Percentiles rank a stretch among this genome's conserved stretches.
These are phyloP conservation scores for Vipera latastei DNA, from an alignment of 2,797 vertebrate genomes.

Conservation along the genomic window DNA sequence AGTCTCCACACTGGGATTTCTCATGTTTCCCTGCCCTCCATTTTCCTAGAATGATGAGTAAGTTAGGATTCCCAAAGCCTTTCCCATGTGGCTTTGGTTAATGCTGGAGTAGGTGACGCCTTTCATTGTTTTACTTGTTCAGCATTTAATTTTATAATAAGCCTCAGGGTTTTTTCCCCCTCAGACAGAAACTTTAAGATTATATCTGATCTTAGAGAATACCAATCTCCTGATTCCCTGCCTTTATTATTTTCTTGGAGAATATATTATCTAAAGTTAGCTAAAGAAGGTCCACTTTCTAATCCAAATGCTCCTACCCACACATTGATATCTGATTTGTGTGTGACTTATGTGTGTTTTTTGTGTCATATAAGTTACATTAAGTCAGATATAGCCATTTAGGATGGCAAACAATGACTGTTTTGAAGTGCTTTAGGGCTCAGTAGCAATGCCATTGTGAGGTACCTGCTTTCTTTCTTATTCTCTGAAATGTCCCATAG, in stretches of 20 bases:
- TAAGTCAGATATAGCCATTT: not conserved
- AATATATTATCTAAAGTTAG: not conserved
- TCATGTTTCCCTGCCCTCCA: slow-evolving; percentile 25
- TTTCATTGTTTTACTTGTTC: slow-evolving; percentile 15
- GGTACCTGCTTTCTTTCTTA: not conserved
- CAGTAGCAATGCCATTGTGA: not conserved
- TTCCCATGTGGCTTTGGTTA: slow-evolving; percentile 35
- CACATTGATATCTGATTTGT: not conserved
- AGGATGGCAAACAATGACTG: not conserved
- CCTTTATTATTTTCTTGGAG: not conserved
- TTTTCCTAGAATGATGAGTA: slow-evolving; percentile 25
- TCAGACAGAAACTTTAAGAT: not conserved
- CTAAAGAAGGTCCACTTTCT: not conserved
- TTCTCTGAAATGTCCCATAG: slow-evolving; percentile 51
- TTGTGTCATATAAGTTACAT: not conserved
- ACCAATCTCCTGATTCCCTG: not conserved
- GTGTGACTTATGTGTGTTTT: not conserved
- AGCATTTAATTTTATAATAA: not conserved
- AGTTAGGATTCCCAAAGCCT: slow-evolving; percentile 16
- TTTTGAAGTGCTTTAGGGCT: slow-evolving; percentile 14
- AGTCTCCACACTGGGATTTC: slow-evolving; percentile 16
- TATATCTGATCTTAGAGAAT: not conserved
- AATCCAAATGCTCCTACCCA: not conserved
- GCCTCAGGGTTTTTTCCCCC: not conserved
- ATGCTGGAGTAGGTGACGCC: slow-evolving; percentile 5